Evolutionary conservation across 2,797 vertebrate species (phyloP).

Genomic region (Amniataba percoides): DNA sequence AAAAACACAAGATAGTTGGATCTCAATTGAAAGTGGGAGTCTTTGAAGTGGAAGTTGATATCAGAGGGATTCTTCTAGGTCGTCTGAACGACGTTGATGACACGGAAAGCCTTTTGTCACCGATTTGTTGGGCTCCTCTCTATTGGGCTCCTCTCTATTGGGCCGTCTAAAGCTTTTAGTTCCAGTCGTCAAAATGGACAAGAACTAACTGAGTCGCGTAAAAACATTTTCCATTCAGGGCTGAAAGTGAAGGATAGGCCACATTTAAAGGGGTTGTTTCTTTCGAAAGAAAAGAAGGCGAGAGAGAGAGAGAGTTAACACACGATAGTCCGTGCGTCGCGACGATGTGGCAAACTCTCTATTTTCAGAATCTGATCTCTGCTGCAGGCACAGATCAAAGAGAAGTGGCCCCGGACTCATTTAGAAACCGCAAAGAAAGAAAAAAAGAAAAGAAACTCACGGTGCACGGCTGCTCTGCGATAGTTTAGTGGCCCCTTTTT

Average conservation of each 20-base stretch:
- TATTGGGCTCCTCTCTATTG: conserved; percentile 93
- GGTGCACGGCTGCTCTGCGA: conserved; percentile 12
- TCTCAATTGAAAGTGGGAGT: conserved; percentile 94
- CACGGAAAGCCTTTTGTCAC: conserved; percentile 97
- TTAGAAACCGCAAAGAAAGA: conserved; percentile 13
- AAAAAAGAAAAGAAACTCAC: neutral
- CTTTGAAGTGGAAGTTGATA: conserved; percentile 94
- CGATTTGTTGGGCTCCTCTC: conserved; percentile 94
- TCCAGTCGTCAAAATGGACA: conserved; percentile 81
- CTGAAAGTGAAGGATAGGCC: conserved; percentile 54
- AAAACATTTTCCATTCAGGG: conserved; percentile 70
- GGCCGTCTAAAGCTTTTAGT: conserved; percentile 91
- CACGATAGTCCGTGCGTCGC: conserved; percentile 25
- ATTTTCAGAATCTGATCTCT: conserved; percentile 33
- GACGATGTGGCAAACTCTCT: neutral
- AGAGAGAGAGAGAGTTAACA: conserved; percentile 26
- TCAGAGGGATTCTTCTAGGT: conserved; percentile 96
- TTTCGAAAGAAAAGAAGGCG: conserved; percentile 12
- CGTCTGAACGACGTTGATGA: conserved; percentile 98
- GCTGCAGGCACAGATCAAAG: conserved; percentile 38
- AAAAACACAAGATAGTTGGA: conserved; percentile 90
- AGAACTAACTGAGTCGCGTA: conserved; percentile 73
- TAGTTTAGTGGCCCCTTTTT: conserved; percentile 42
- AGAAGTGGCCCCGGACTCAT: conserved; percentile 27
- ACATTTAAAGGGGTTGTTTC: conserved; percentile 56